Base-by-base conservation (phyloP, 2,888 invertebrate species). In the Dasysyrphus albostriatus region DNA sequence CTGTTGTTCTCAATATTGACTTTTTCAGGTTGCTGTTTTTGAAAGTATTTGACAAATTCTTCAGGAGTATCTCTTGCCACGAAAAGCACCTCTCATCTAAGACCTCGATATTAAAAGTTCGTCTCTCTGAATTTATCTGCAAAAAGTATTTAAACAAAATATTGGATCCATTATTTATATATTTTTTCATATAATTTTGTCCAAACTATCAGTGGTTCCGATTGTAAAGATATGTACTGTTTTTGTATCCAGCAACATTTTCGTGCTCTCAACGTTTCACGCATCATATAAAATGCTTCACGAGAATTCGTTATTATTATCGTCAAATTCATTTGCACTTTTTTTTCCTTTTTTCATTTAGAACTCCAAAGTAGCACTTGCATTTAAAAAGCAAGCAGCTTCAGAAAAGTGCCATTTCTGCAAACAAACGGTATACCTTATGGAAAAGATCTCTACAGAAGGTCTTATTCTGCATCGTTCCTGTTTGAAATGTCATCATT, bases 401-500 rank as follows among this genome's bases (percentile, higher is more conserved):
- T 96, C 96, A 10, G 96, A 97, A 92, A 94, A 94, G 90, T 98
- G 96, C 93, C 97, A 95, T 93, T 98, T 98, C 93, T 99, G 99
- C 93, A 95, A 96, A 74, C 96, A 97, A 92, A 95, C 97, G 58
- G 98, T 99, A 74, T 99, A 99, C 92, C 95, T 98, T 37, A 98
- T 98, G 94, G 98, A 99, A 93, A 95, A 97, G 88, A 95, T 98
- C 88, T 96, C 95, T 59, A 97, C 98, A 4, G 97, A 98, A 94
- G 98, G 98, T 16, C 94, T 97, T 90, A 97, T 97, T 90, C 95
- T 98, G 92, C 98, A 99, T 93, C 95, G 98, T 79, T 96, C 96
- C 58, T 99, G 99, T 93, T 97, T 99, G 93, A 96, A 97, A 87
- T 99, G 99, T 93, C 97, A 98, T 92, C 97, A 98, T 92, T 99